Evolutionary conservation across 2,113 vertebrate genomes (phyloP).

Genomic region (Todiramphus chloris): DNA sequence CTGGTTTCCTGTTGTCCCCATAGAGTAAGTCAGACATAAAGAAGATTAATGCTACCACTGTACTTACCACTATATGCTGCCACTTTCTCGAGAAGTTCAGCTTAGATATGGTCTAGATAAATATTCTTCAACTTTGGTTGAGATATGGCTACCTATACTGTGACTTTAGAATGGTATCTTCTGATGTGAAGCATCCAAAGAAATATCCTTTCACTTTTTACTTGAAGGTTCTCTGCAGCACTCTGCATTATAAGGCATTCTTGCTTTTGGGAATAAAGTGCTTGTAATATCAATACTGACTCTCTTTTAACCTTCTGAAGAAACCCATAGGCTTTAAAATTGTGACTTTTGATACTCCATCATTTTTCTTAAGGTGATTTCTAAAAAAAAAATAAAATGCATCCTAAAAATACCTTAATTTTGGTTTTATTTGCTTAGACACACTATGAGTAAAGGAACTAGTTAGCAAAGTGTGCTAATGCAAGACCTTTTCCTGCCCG

Average conservation of each 20-base stretch:
- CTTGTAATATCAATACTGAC: not conserved
- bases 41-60: not conserved
- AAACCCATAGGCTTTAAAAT: not conserved
- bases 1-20: not conserved
- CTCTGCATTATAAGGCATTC: not conserved
- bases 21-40: not conserved
- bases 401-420: not conserved
- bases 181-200: not conserved
- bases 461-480: not conserved
- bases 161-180: not conserved
- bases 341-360: not conserved
- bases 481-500: not conserved
- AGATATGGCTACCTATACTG: not conserved
- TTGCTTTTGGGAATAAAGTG: not conserved
- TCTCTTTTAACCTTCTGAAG: not conserved
- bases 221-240: not conserved
- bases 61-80: not conserved
- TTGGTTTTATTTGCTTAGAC: not conserved
- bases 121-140: not conserved
- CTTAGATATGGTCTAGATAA: not conserved
- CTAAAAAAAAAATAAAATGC: constrained; percentile 4
- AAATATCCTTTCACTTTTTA: not conserved
- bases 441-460: not conserved
- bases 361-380: not conserved
- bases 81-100: not conserved